Base-by-base conservation (phyloP, 2,888 invertebrate genomes). In the Malthinus seriepunctatus region DNA sequence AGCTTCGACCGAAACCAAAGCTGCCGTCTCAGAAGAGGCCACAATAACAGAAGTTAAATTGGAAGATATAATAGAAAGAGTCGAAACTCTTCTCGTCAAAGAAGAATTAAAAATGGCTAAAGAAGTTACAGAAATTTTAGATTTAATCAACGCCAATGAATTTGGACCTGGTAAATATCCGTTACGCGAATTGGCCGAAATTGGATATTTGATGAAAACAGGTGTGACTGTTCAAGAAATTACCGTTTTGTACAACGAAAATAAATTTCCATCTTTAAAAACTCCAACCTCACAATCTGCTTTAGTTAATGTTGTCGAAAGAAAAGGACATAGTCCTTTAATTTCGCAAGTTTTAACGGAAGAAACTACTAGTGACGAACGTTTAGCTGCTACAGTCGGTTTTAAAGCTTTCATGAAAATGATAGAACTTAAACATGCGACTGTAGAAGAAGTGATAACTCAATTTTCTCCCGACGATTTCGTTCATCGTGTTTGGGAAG, bases 391-490 rank as follows among this genome's bases (percentile, higher is more conserved):
- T 0, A 91, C 90, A 50, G 89, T 90, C 49, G 93, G 93, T 8
- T 93, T 93, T 78, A 85, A 89, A 65, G 93, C 93, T 5, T 91
- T 93, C 76, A 88, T 93, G 80, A 87, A 87, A 71, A 91, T 93
- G 91, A 87, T 93, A 7, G 90, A 91, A 73, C 81, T 88, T 56
- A 87, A 88, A 71, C 88, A 91, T 72, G 87, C 88, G 49, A 88
- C 90, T 1, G 89, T 93, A 14, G 93, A 93, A 77, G 91, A 92
- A 78, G 88, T 93, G 14, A 89, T 93, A 65, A 87, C 89, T 2
- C 87, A 90, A 70, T 91, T 93, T 73, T 87, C 86, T 59, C 91
- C 91, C 2, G 90, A 92, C 78, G 93, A 93, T 78, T 93, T 93
- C 74, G 86, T 88, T 62, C 86, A 89, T 42, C 86, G 88, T 60